Evolutionary conservation across 2,888 invertebrate genomes (phyloP).

Genomic region (Archips xylosteana): DNA sequence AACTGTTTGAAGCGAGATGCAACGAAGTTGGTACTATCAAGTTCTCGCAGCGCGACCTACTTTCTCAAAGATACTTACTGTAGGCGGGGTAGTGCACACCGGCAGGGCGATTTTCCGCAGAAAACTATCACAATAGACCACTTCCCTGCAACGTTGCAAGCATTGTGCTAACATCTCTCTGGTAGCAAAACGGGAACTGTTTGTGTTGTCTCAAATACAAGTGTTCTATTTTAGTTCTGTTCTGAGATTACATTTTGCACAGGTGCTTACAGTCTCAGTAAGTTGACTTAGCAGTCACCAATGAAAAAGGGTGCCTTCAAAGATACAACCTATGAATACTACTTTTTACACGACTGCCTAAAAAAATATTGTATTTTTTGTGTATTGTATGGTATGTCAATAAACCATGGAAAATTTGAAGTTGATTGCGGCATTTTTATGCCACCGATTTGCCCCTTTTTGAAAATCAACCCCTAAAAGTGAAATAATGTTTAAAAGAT

Average conservation of each 20-base stretch:
- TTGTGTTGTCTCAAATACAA: slow-evolving; percentile 17
- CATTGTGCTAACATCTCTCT: slow-evolving; percentile 37
- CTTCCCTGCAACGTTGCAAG: slow-evolving; percentile 43
- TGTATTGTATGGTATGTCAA: too few species aligned
- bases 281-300: not conserved
- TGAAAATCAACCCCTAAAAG: too few species aligned
- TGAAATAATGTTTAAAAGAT: too few species aligned
- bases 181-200: slow-evolving; percentile 33
- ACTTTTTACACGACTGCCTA: too few species aligned
- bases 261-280: not conserved
- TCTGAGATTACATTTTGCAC: not conserved
- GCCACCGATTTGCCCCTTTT: too few species aligned
- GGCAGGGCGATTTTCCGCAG: slow-evolving; percentile 43
- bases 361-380: too few species aligned
- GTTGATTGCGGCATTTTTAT: too few species aligned
- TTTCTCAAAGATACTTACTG: slow-evolving; percentile 43
- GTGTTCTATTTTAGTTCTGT: slow-evolving; percentile 14
- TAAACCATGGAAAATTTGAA: too few species aligned
- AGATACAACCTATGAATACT: too few species aligned
- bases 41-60: slow-evolving; percentile 36
- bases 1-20: slow-evolving; percentile 23
- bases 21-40: slow-evolving; percentile 22
- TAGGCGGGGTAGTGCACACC: slow-evolving; percentile 43
- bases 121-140: slow-evolving; percentile 47
- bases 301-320: too few species aligned